Conservation (phyloP, 2,113 vertebrate genomes). For the Mus spicilegus region DNA sequence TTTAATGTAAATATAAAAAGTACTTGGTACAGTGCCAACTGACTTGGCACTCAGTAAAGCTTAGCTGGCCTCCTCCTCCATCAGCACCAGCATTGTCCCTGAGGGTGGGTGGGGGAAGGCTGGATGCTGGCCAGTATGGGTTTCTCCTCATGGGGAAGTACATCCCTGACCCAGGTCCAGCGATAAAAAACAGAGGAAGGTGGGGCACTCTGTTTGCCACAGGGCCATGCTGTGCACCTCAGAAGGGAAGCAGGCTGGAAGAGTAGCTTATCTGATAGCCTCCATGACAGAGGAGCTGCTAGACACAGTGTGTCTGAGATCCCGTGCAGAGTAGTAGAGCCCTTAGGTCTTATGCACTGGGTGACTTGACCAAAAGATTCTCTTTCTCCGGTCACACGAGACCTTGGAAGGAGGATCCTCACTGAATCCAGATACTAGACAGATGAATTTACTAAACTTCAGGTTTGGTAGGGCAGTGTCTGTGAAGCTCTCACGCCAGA, state of each 20-base stretch:
- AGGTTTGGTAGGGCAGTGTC: background rate
- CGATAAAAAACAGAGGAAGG: background rate
- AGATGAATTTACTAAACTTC: background rate
- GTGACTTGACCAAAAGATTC: background rate
- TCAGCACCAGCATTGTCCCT: background rate
- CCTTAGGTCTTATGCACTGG: background rate
- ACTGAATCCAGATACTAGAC: constrained; percentile 29
- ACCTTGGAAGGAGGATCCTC: constrained; percentile 13
- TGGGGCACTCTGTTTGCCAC: background rate
- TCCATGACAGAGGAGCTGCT: background rate
- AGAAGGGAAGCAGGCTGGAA: background rate
- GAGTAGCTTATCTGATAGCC: fast-evolving
- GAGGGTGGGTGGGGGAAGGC: background rate
- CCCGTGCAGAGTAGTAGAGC: background rate
- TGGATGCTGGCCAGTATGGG: background rate
- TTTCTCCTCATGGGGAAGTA: background rate
- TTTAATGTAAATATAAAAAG: background rate
- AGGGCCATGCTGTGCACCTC: background rate
- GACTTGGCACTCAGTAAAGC: background rate
- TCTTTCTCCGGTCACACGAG: background rate
- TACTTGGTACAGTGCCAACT: background rate
- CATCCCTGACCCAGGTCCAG: background rate
- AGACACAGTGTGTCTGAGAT: background rate
- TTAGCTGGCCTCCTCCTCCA: background rate
- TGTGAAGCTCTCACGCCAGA: background rate